Base-by-base conservation (phyloP, 35 echinoderm and acorn worm species). In the Chiridota heheva region DNA sequence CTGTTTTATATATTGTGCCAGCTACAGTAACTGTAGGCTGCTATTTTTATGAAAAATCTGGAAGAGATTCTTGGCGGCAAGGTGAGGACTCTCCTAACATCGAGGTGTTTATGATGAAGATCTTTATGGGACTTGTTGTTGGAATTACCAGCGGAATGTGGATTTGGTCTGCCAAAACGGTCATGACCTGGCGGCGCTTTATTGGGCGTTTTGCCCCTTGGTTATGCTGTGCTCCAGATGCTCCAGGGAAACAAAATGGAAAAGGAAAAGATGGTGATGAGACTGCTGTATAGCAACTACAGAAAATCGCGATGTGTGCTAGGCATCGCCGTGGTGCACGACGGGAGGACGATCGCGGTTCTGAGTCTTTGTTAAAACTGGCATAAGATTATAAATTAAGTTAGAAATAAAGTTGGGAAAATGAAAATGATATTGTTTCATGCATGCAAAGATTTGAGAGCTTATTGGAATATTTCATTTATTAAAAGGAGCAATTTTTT, bases 141-240 rank as follows among this genome's bases (percentile, higher is more conserved):
- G 95, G 95, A 16, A 91, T 98, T 42, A 98, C 95, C 2, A 92
- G 89, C 62, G 95, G 95, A 18, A 98, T 98, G 95, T 98, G 95
- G 95, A 98, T 98, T 48, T 90, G 87, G 95, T 98, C 95, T 3
- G 85, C 95, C 20, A 98, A 98, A 55, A 98, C 95, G 29, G 55
- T 98, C 37, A 26, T 77, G 30, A 91, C 95, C 16, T 98, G 95
- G 95, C 84, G 77, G 30, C 78, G 84, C 22, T 98, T 98, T 51
- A 77, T 84, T 8, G 63, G 87, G 18, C 73, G 85, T 42, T 83
- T 93, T 57, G 85, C 85, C 42, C 90, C 90, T 0, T 81, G 77
- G 30, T 42, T 88, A 7, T 82, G 90, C 36, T 78, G 75, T 57
- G 62, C 58, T 78, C 38, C 62, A 2, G 36, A 29, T 40, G 51